A percentile compares a stretch with the other conserved stretches of the same genome.
Evolutionary conservation across 2,113 vertebrate genomes (phyloP).

Genomic region (Ginglymostoma cirratum): DNA sequence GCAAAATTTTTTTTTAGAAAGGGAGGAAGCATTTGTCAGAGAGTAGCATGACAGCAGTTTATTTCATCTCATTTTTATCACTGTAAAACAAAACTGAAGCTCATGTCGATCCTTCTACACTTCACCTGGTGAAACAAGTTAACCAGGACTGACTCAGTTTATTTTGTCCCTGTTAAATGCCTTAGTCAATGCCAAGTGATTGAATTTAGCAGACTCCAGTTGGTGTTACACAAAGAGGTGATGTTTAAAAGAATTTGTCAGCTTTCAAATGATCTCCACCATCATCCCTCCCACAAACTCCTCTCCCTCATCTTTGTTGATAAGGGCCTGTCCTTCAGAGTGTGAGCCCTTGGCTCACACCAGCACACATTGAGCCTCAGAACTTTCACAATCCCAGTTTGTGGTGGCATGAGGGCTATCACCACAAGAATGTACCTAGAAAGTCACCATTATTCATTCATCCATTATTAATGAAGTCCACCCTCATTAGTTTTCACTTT

Average conservation of each 20-base stretch:
- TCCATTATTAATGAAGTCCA: neutral
- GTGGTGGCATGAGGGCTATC: neutral
- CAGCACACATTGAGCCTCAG: neutral
- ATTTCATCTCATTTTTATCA: neutral
- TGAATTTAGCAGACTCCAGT: neutral
- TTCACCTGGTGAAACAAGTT: neutral
- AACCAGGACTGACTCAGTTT: neutral
- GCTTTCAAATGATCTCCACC: neutral
- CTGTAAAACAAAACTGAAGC: neutral
- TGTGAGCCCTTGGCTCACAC: too few species aligned
- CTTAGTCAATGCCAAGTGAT: neutral
- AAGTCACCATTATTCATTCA: neutral
- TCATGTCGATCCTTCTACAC: neutral
- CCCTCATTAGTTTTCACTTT: neutral
- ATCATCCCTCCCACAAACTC: neutral
- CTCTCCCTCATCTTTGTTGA: neutral
- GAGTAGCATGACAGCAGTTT: neutral
- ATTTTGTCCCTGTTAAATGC: neutral
- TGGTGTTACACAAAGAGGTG: neutral
- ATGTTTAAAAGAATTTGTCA: neutral
- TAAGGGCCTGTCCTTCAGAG: neutral
- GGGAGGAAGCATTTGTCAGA: neutral
- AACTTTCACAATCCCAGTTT: too few species aligned
- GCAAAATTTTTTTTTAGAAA: neutral
- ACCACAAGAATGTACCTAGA: neutral